These are phyloP conservation scores for Iselma pallidipennis DNA, from an alignment of 2,888 invertebrate genomes.

Conservation along the genomic window DNA sequence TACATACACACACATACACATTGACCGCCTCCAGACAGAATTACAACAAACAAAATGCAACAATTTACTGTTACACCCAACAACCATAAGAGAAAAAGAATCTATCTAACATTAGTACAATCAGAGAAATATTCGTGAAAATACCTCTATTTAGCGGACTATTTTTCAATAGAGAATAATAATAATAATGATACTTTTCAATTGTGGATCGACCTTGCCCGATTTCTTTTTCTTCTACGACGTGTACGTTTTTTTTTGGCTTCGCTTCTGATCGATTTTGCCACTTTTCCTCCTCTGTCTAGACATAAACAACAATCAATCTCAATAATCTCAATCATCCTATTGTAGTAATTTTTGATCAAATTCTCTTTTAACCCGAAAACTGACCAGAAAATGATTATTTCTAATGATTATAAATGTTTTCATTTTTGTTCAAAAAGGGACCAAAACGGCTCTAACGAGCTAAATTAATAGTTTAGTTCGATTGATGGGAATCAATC, in stretches of 20 bases:
- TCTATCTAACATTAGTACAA: too few relatives aligned
- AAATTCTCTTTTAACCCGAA: too few relatives aligned
- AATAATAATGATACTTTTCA: too few relatives aligned
- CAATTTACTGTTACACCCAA: not conserved
- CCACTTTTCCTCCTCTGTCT: not conserved
- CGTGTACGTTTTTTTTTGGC: too few relatives aligned
- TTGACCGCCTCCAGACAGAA: slow-evolving; percentile 22
- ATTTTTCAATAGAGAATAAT: too few relatives aligned
- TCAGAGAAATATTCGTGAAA: too few relatives aligned
- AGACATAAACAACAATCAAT: not conserved
- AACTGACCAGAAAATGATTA: not conserved
- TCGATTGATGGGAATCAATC: not conserved
- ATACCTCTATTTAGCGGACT: too few relatives aligned
- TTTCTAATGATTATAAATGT: not conserved
- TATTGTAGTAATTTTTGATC: not conserved
- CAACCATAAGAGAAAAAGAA: too few relatives aligned
- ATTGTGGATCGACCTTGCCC: too few relatives aligned
- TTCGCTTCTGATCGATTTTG: too few relatives aligned
- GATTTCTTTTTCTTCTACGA: too few relatives aligned
- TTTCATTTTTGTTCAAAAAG: not conserved
- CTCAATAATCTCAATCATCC: not conserved
- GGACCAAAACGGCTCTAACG: not conserved
- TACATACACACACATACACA: not conserved
- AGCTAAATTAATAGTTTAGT: not conserved
- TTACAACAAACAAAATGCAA: slow-evolving; percentile 14